Conservation (phyloP, 2,113 vertebrate genomes). For the Polypterus senegalus region DNA sequence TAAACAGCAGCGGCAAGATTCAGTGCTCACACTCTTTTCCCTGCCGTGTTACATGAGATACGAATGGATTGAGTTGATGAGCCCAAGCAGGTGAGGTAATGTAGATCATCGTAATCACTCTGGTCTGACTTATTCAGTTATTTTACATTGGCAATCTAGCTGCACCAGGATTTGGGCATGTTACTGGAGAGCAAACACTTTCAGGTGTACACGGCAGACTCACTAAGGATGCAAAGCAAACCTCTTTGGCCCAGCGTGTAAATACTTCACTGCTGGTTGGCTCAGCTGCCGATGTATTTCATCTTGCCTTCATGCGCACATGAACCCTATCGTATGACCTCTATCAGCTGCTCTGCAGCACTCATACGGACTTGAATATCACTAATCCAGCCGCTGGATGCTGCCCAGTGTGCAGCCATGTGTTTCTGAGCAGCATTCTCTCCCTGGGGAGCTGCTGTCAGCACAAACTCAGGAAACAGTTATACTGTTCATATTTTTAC, state of each 20-base stretch:
- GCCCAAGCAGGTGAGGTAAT: too few species aligned
- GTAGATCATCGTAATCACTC: too few species aligned
- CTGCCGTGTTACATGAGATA: too few species aligned
- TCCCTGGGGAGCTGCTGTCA: constrained; percentile 71
- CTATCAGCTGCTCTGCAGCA: constrained; percentile 35
- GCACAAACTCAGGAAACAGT: constrained; percentile 83
- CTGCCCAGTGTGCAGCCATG: constrained; percentile 50
- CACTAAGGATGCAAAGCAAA: background rate
- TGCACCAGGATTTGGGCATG: too few species aligned
- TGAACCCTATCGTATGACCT: constrained; percentile 7
- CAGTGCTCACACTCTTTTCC: too few species aligned
- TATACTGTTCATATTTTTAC: constrained; percentile 68
- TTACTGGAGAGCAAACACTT: background rate
- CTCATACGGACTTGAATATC: constrained; percentile 36
- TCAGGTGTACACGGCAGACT: fast-evolving
- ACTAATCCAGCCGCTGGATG: constrained; percentile 56
- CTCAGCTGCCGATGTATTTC: constrained; percentile 24
- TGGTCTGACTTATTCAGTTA: too few species aligned
- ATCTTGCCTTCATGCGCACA: background rate
- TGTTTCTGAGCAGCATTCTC: constrained; percentile 62
- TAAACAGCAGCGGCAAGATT: too few species aligned
- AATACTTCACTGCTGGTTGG: constrained; percentile 14
- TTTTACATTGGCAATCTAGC: too few species aligned
- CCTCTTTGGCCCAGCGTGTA: constrained; percentile 29
- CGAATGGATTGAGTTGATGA: too few species aligned